Conservation (phyloP, 35 echinoderm and acorn worm genomes). For the Strongylocentrotus purpuratus region DNA sequence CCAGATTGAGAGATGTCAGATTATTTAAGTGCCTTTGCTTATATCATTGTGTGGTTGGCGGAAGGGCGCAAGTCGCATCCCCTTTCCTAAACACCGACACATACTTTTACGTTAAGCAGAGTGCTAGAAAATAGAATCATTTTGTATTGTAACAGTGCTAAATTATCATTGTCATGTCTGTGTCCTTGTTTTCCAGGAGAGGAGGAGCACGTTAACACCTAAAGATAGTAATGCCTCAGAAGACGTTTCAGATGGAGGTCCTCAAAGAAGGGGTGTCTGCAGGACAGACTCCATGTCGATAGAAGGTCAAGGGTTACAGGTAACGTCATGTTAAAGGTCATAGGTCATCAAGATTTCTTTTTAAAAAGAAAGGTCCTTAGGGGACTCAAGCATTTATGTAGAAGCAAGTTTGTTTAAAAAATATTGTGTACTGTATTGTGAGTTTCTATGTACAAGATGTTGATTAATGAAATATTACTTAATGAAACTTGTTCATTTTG, state of each 20-base stretch:
- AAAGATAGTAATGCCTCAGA: constrained; percentile 92
- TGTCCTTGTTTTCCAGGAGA: constrained; percentile 58
- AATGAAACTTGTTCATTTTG: no score
- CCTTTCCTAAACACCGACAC: no score
- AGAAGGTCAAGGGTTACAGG: constrained; percentile 98
- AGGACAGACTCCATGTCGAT: constrained; percentile 99
- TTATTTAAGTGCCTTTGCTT: neutral
- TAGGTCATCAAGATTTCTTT: neutral
- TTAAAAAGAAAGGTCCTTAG: no score
- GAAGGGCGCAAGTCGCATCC: no score
- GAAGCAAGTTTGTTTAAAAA: no score
- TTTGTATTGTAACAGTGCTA: neutral
- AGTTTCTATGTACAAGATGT: no score
- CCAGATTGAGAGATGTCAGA: neutral
- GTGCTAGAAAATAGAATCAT: neutral
- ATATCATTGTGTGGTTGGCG: neutral
- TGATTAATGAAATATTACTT: no score
- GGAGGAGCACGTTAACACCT: constrained; percentile 76
- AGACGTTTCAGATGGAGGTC: constrained; percentile 59
- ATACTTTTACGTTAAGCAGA: no score
- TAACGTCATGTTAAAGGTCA: constrained; percentile 25
- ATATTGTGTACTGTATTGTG: no score
- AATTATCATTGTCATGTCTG: neutral
- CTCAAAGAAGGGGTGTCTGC: constrained; percentile 57
- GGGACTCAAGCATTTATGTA: no score